Base-by-base conservation (phyloP, 2,888 invertebrate species). In the Phyllotreta striolata region DNA sequence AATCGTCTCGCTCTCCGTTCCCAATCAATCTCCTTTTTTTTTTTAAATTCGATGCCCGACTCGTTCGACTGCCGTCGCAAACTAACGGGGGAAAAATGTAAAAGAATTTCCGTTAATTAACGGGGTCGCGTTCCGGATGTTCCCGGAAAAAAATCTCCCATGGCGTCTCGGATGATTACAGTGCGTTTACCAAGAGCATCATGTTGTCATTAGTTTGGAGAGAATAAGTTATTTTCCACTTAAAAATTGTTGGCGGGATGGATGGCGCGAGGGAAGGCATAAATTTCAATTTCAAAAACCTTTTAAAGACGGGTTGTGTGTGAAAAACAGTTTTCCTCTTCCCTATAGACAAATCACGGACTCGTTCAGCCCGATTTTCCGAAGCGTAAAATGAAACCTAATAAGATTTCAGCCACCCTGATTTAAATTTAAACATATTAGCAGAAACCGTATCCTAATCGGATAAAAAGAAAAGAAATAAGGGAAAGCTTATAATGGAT, bases 61-160 rank as follows among this genome's bases (percentile, higher is more conserved):
- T 49, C 49, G 49, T 35, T 35, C n/a, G 49, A 49, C 35, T 35
- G n/a, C 35, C 35, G 37, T 54, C 40, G 54, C 54, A 40, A 40
- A 34, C 40, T 54, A 54, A 54, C 40, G 40, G 39, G 35, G 54
- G 37, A 49, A 52, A 24, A 52, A 52, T 52, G 38, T 52, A 52
- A 52, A 52, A 52, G 38, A 38, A 52, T 9, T 37, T 52, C 38
- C 10, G n/a, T 52, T 52, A 52, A 52, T 52, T 52, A 38, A 38
- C 38, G 52, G 14, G 47, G 14, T 24, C 47, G 47, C 34, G 47
- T 38, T 52, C 52, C 7, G 43, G 12, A 43, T 43, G 10, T 12
- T 43, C 43, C 43, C 43, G 10, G 10, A 4, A 43, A 3, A 12
- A 43, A 10, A 43, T 10, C 12, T 12, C 43, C 10, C 10, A 43